Evolutionary conservation across 2,113 vertebrate species (phyloP).

Genomic region (Poeciliopsis occidentalis): DNA sequence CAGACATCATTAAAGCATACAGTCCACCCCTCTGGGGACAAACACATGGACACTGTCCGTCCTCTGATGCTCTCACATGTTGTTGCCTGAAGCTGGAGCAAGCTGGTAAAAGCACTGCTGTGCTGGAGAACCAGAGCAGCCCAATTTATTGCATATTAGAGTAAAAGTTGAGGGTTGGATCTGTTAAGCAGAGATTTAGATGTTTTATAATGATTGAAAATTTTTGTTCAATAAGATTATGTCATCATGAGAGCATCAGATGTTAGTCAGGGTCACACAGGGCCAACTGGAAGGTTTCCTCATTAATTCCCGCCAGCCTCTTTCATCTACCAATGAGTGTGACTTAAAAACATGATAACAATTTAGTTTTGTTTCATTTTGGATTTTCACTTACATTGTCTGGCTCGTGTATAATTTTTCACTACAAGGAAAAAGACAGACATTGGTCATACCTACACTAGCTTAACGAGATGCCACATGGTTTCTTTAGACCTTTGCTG

Average conservation of each 20-base stretch:
- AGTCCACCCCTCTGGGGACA: slow-evolving; percentile 99
- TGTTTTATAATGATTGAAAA: neutral
- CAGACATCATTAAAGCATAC: slow-evolving; percentile 98
- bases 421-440: too few species aligned
- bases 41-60: slow-evolving; percentile 93
- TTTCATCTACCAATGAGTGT: neutral
- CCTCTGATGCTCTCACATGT: slow-evolving; percentile 79
- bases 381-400: neutral
- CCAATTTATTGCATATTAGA: slow-evolving; percentile 14
- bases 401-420: neutral
- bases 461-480: neutral
- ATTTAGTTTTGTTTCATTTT: neutral
- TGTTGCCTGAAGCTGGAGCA: slow-evolving; percentile 32
- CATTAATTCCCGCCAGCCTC: neutral
- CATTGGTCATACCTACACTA: neutral
- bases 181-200: neutral
- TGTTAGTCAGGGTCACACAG: slow-evolving; percentile 91
- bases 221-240: neutral
- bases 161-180: neutral
- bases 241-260: slow-evolving; percentile 73
- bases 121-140: slow-evolving; percentile 24
- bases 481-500: neutral
- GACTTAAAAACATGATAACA: neutral
- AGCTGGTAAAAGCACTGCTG: slow-evolving; percentile 44
- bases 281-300: slow-evolving; percentile 87